These are phyloP conservation scores for Holothuria leucospilota DNA, from an alignment of 53 echinoderm and acorn worm species.

Conservation along the genomic window DNA sequence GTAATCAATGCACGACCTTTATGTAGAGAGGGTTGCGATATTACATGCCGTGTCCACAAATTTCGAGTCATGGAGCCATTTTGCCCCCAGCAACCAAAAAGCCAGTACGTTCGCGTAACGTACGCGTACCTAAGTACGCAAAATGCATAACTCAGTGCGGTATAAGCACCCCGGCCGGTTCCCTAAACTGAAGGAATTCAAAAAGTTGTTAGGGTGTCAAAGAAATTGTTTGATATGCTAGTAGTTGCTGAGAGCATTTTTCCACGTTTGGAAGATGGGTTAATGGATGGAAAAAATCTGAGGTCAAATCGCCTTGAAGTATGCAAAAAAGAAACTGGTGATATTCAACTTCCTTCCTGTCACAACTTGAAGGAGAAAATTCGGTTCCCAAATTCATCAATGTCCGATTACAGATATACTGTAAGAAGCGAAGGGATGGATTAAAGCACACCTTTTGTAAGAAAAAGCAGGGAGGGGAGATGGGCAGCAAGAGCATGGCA, in stretches of 20 bases:
- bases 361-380: slow-evolving; percentile 43
- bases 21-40: too few species aligned
- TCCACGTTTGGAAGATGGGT: not conserved
- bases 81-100: too few species aligned
- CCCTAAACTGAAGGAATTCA: slow-evolving; percentile 10
- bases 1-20: too few species aligned
- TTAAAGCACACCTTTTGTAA: not conserved
- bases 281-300: slow-evolving; percentile 35
- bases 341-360: slow-evolving; percentile 30
- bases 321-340: slow-evolving; percentile 15
- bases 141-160: slow-evolving; percentile 26
- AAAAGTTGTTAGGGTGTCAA: slow-evolving; percentile 37
- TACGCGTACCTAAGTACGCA: too few species aligned
- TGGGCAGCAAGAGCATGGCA: slow-evolving; percentile 46
- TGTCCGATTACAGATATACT: slow-evolving; percentile 46
- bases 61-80: too few species aligned
- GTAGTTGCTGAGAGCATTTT: slow-evolving; percentile 30
- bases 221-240: slow-evolving; percentile 39
- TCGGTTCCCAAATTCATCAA: slow-evolving; percentile 40
- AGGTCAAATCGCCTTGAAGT: slow-evolving; percentile 18
- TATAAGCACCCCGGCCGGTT: not conserved
- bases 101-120: too few species aligned
- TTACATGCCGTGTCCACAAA: too few species aligned
- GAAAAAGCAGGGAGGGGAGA: slow-evolving; percentile 16
- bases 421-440: slow-evolving; percentile 9